A percentile compares a stretch with the other conserved stretches of the same genome.
phyloP scores from a whole-genome alignment of 2,888 invertebrate species.

The Andrena dorsata region DNA sequence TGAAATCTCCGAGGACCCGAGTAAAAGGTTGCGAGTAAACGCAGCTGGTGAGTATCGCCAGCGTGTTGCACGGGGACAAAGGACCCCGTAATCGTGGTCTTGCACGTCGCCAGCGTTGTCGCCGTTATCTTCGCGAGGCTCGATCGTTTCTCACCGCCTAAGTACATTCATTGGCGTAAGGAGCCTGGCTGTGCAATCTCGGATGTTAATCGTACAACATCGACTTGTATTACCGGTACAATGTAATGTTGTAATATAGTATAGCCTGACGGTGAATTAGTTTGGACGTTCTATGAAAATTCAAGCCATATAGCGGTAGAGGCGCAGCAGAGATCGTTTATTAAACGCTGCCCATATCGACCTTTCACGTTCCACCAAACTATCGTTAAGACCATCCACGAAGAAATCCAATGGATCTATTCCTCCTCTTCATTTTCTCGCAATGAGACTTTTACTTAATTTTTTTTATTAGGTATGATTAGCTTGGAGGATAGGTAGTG shows the following conservation, averaged over 20 bases:
- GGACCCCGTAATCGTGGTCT: conserved; percentile 41
- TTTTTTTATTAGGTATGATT: too few species aligned
- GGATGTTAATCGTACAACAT: conserved; percentile 66
- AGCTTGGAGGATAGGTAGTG: too few species aligned
- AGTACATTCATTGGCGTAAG: conserved; percentile 65
- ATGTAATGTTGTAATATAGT: conserved; percentile 57
- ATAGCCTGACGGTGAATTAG: conserved; percentile 44
- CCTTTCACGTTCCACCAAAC: background rate
- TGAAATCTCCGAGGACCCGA: background rate
- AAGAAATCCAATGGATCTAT: too few species aligned
- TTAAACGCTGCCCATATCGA: conserved; percentile 21
- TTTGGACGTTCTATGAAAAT: conserved; percentile 45
- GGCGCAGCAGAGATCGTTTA: conserved; percentile 19
- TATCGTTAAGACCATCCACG: background rate
- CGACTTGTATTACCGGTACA: conserved; percentile 59
- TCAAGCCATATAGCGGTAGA: background rate
- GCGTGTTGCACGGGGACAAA: conserved; percentile 53
- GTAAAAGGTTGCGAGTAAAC: conserved; percentile 7
- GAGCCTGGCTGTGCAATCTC: conserved; percentile 59
- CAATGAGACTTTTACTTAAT: too few species aligned
- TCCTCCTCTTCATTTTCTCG: too few species aligned
- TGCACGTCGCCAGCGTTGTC: conserved; percentile 51
- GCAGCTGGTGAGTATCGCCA: conserved; percentile 8
- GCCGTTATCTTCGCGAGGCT: conserved; percentile 60
- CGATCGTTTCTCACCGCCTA: conserved; percentile 73